Percentiles rank a stretch among this genome's conserved stretches.
phyloP scores from a whole-genome alignment of 2,797 vertebrate genomes.

The Artibeus lituratus region DNA sequence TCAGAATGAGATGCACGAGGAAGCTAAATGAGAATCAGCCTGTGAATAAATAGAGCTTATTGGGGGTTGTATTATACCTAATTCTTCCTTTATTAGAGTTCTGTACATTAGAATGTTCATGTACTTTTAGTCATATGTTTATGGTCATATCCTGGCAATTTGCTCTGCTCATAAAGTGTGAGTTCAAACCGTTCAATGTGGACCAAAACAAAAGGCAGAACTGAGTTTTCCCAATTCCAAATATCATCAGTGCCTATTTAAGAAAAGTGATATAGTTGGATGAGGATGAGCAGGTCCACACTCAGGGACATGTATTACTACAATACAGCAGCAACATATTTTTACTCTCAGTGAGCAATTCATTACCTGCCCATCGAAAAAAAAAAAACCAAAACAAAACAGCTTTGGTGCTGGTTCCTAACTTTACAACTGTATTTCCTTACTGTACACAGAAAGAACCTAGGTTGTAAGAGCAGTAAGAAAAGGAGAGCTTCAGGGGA shows the following conservation, averaged over 20 bases:
- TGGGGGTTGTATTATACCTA: background rate
- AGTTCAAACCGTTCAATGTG: background rate
- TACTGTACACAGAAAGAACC: background rate
- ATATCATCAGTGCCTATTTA: background rate
- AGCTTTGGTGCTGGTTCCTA: background rate
- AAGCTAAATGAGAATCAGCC: background rate
- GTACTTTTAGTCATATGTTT: background rate
- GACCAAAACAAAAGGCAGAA: background rate
- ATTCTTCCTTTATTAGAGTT: background rate
- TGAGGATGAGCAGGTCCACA: background rate
- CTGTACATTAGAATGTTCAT: background rate
- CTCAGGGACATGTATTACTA: background rate
- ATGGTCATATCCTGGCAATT: background rate
- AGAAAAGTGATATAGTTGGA: background rate
- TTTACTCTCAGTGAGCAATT: background rate
- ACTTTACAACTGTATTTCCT: background rate
- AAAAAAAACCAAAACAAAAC: background rate
- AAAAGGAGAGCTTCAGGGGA: background rate
- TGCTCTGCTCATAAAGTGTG: background rate
- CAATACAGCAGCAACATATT: background rate
- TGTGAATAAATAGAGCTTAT: background rate
- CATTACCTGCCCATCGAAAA: background rate
- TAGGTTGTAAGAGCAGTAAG: background rate
- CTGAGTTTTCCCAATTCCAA: background rate
- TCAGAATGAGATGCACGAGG: background rate